A percentile compares a stretch with the other conserved stretches of the same genome.
These are phyloP conservation scores for Sinonovacula constricta DNA, from an alignment of 1,140 invertebrate species.

Conservation along the genomic window DNA sequence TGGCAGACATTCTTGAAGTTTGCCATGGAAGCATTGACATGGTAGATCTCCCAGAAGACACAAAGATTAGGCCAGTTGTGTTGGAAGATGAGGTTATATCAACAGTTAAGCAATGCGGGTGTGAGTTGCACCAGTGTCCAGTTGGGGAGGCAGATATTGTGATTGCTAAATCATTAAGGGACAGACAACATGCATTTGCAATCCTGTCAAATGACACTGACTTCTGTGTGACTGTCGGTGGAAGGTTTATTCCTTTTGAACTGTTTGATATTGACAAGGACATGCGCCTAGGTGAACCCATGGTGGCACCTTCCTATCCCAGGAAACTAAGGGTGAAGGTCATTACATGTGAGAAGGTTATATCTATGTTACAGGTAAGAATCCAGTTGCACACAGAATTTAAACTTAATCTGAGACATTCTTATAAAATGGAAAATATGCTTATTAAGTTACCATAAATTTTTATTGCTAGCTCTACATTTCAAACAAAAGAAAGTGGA, in stretches of 20 bases:
- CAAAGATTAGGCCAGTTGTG: slow-evolving; percentile 63
- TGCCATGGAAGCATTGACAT: slow-evolving; percentile 56
- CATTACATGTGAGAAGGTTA: slow-evolving; percentile 62
- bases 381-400: not conserved
- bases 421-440: too few species aligned
- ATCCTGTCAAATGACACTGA: slow-evolving; percentile 76
- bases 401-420: too few species aligned
- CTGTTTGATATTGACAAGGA: slow-evolving; percentile 73
- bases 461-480: too few species aligned
- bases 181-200: slow-evolving; percentile 68
- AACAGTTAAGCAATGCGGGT: slow-evolving; percentile 65
- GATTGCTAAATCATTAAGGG: slow-evolving; percentile 66
- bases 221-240: slow-evolving; percentile 73
- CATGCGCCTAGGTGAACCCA: slow-evolving; percentile 59
- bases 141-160: slow-evolving; percentile 72
- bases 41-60: slow-evolving; percentile 51
- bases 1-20: slow-evolving; percentile 65
- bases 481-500: too few species aligned
- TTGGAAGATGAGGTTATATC: slow-evolving; percentile 68
- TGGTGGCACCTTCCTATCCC: slow-evolving; percentile 64
- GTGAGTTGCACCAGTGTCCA: slow-evolving; percentile 64
- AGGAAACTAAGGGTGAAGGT: slow-evolving; percentile 63
- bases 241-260: slow-evolving; percentile 66
- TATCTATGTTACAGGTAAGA: slow-evolving; percentile 66
- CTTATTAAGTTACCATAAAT: too few species aligned